Base-by-base conservation (phyloP, 2,888 invertebrate genomes). In the Dromius quadrimaculatus region DNA sequence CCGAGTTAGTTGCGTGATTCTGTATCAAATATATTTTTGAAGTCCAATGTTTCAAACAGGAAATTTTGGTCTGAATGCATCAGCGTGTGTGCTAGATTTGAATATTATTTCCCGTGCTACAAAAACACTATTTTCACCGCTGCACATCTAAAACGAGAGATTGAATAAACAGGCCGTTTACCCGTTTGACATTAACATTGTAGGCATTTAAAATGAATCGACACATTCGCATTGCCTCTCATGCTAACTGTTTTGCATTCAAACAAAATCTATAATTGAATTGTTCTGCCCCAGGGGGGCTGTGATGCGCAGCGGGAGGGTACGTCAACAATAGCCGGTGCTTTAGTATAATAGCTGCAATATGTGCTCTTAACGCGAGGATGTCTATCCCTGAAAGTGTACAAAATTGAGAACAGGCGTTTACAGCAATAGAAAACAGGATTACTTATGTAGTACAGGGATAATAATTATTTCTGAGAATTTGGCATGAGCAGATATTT, bases 201-300 rank as follows among this genome's bases (percentile, higher is more conserved):
- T n/a, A n/a, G n/a, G n/a, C n/a, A n/a, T 38, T 38, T 38, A 38
- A 38, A 15, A 11, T 23, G 23, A 22, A 50, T 50, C 22, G 47
- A 50, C 47, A 50, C 11, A 4, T 13, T 41, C 15, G 3, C 6
- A 47, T 6, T 23, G 13, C 28, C 5, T 15, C 15, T 6, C 20
- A 5, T 20, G 20, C 8, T 1, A 2, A 23, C 50, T 54, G 50
- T 28, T 54, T 54, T 54, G 28, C 50, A 54, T 54, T 54, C 28
- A 54, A 54, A 54, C 50, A 54, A 54, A 54, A 54, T 54, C 50
- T 54, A 54, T 54, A 54, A 54, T 54, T 54, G 50, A 54, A 54
- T 54, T 54, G 50, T 54, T 28, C 28, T 23, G 28, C 50, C 50
- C 50, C 6, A 6, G 13, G n/a, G n/a, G n/a, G n/a, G n/a, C n/a